Evolutionary conservation across 2,888 invertebrate species (phyloP).

Genomic region (Aradus depressus): DNA sequence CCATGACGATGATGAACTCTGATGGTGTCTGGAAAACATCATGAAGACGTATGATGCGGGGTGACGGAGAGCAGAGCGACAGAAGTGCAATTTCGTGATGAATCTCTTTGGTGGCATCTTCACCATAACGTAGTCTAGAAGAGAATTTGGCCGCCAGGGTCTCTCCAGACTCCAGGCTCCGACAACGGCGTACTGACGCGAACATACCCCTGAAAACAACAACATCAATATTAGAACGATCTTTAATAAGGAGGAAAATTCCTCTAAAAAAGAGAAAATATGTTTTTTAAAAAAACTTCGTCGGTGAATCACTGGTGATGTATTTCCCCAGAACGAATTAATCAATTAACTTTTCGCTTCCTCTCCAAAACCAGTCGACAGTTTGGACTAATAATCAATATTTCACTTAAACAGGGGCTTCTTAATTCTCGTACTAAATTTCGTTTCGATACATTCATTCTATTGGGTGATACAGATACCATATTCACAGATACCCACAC

Average conservation of each 20-base stretch:
- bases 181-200: conserved; percentile 43
- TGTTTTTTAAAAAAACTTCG: too few species aligned
- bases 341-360: too few species aligned
- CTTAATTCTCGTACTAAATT: too few species aligned
- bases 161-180: conserved; percentile 38
- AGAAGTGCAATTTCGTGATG: conserved; percentile 45
- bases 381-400: too few species aligned
- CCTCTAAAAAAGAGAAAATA: too few species aligned
- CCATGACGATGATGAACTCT: conserved; percentile 45
- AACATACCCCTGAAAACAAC: conserved; percentile 43
- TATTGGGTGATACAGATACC: too few species aligned
- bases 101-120: conserved; percentile 43
- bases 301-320: too few species aligned
- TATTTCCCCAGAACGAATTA: too few species aligned
- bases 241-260: not conserved
- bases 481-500: too few species aligned
- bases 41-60: conserved; percentile 42
- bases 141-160: conserved; percentile 46
- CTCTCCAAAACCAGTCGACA: too few species aligned
- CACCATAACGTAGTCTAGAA: conserved; percentile 42
- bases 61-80: conserved; percentile 39
- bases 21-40: conserved; percentile 44
- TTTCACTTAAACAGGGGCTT: too few species aligned
- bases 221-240: not conserved
- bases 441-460: too few species aligned